phyloP scores from a whole-genome alignment of 2,888 invertebrate species.

The Hermodice carunculata region DNA sequence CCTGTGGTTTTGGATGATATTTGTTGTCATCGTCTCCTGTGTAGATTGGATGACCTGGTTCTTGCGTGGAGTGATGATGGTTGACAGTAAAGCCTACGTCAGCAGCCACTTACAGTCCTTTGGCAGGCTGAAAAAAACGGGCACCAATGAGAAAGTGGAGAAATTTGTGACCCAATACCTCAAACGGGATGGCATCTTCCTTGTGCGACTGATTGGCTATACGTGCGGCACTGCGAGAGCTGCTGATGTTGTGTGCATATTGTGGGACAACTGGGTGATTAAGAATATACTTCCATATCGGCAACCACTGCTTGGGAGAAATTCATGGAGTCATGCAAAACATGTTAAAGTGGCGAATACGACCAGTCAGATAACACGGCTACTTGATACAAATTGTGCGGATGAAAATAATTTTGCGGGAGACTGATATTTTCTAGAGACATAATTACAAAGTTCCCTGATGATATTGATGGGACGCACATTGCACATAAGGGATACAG shows the following conservation, averaged over 20 bases:
- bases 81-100: constrained; percentile 17
- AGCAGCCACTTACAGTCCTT: constrained; percentile 9
- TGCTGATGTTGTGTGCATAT: constrained; percentile 5
- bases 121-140: constrained; percentile 2
- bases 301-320: too few relatives aligned
- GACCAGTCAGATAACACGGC: too few relatives aligned
- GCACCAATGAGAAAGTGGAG: constrained; percentile 2
- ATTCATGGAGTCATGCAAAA: too few relatives aligned
- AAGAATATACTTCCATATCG: too few relatives aligned
- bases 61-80: constrained; percentile 62
- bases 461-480: too few relatives aligned
- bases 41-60: constrained; percentile 70
- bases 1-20: constrained; percentile 72
- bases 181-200: constrained; percentile 16
- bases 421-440: too few relatives aligned
- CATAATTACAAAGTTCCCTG: too few relatives aligned
- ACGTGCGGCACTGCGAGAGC: constrained; percentile 12
- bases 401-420: too few relatives aligned
- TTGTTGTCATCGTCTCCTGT: constrained; percentile 68
- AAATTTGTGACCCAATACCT: constrained; percentile 12
- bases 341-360: too few relatives aligned
- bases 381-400: too few relatives aligned
- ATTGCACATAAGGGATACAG: too few relatives aligned
- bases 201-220: constrained; percentile 14
- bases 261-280: constrained; percentile 20